A percentile compares a stretch with the other conserved stretches of the same genome.
Evolutionary conservation across 2,797 vertebrate genomes (phyloP).

Genomic region (Notoglanidium macrostoma): DNA sequence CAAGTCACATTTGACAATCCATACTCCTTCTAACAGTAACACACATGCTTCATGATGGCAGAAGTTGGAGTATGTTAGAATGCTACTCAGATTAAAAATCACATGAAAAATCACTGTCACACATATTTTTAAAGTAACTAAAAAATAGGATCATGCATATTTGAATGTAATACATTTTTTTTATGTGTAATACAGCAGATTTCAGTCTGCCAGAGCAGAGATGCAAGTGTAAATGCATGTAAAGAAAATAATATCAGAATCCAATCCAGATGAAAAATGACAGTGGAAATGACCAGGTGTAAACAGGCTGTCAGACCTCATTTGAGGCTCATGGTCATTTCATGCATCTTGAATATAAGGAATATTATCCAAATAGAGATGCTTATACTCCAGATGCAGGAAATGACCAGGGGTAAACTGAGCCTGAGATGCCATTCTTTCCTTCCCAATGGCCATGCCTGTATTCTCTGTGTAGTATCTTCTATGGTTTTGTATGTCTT

Average conservation of each 20-base stretch:
- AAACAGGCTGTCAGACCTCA: not conserved
- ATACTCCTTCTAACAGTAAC: not conserved
- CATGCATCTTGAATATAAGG: not conserved
- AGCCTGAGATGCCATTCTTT: not conserved
- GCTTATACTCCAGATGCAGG: not conserved
- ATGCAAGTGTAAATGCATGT: not conserved
- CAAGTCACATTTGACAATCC: not conserved
- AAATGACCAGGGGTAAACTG: not conserved
- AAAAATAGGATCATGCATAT: not conserved
- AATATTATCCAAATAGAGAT: not conserved
- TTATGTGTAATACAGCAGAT: not conserved
- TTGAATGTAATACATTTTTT: not conserved
- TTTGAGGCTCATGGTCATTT: not conserved
- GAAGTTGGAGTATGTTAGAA: not conserved
- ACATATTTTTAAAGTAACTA: not conserved
- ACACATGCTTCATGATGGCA: not conserved
- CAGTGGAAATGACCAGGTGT: not conserved
- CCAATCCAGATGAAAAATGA: not conserved
- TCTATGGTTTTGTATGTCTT: slow-evolving; percentile 66
- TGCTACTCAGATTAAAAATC: not conserved
- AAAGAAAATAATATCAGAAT: not conserved
- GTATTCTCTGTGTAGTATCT: slow-evolving; percentile 58
- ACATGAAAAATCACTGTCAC: not conserved
- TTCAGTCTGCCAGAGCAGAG: not conserved
- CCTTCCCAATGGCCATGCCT: not conserved